Evolutionary conservation across 35 echinoderm and acorn worm genomes (phyloP), one percentile per base, ranked within the genome.

Genomic region (Heliocidaris erythrogramma): DNA sequence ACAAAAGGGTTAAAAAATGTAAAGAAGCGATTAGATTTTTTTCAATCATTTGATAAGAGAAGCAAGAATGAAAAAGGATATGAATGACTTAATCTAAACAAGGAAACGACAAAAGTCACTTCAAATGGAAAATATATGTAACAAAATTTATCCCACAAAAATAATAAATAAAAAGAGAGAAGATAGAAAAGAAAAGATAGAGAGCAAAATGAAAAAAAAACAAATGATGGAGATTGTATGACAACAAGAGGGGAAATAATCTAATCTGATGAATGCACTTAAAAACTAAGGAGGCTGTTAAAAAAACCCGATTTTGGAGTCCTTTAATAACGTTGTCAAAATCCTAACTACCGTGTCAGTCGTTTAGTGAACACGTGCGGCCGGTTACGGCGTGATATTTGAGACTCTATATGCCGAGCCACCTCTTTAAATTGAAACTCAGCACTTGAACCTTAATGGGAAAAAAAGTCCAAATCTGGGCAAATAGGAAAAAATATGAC

Each of bases 391-490:
- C 7, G 13, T 32, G 87, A 89, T 47, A 89, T 48, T 89, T 89
- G 87, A 89, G 30, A 89, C 31, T 89, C 12, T 89, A 13, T 48
- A 48, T 47, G 30, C 47, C 87, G 31, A 78, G 47, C 87, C 47
- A 47, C 31, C 87, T 89, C 87, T 89, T 78, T 48, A 89, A 89
- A 89, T 89, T 27, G 87, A 89, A 89, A 89, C 31, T 27, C 87
- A 13, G 87, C 87, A 89, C 87, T 89, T 89, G 31, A 48, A 89
- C 87, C 87, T 47, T 89, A 89, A 89, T 32, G 87, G 87, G 87
- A 35, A 84, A 47, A 89, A 89, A 89, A 89, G 87, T 89, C 87
- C 47, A 11, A 89, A 89, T 78, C 65, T 24, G 27, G 65, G 65
- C 21, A 21, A 78, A 78, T 6, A 78, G 65, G 21, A 78, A 78